Evolutionary conservation across 2,113 vertebrate genomes (phyloP), one percentile per base, ranked within the genome.

Genomic region (Sylvilagus bachmani): DNA sequence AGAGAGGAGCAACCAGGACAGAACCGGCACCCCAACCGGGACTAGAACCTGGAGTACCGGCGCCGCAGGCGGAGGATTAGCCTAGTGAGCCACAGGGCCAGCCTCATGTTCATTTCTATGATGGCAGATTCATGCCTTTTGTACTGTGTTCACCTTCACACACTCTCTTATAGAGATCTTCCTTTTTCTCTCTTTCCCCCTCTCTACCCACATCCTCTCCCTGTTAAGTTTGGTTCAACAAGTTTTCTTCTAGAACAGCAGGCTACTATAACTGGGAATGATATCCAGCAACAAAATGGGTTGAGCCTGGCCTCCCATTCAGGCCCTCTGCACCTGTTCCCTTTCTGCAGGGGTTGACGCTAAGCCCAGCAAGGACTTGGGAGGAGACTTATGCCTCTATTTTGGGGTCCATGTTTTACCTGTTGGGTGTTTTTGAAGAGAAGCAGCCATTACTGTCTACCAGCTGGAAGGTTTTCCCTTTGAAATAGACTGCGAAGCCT

Each of bases 401-500:
- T n/a, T 5, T 25, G 5, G 81, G 91, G 33, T 66, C 89, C 84
- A 78, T 90, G 14, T 81, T 85, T 92, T 82, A 85, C 81, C 82
- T 88, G 86, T 90, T 91, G 81, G 82, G 81, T 92, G 7, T 38
- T 95, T 96, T 95, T 91, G n/a, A 86, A 95, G 73, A 94, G 51
- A 86, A 93, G 84, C 79, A 93, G 58, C 38, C 49, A 78, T 92
- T 97, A 74, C 69, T 31, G 53, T 49, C 62, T 90, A 94, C 78
- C 85, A 92, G 33, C 36, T 62, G 79, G 80, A 95, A 64, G 74
- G 33, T 67, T 78, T 85, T 92, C 67, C 81, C 89, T 97, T 93
- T 95, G 90, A 95, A 93, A 87, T 70, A 70, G 36, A 67, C 85
- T 58, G 29, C 21, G 33, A 86, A 83, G 62, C 96, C 17, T 83